phyloP scores from a whole-genome alignment of 2,113 vertebrate species.

The Indicator maculatus region DNA sequence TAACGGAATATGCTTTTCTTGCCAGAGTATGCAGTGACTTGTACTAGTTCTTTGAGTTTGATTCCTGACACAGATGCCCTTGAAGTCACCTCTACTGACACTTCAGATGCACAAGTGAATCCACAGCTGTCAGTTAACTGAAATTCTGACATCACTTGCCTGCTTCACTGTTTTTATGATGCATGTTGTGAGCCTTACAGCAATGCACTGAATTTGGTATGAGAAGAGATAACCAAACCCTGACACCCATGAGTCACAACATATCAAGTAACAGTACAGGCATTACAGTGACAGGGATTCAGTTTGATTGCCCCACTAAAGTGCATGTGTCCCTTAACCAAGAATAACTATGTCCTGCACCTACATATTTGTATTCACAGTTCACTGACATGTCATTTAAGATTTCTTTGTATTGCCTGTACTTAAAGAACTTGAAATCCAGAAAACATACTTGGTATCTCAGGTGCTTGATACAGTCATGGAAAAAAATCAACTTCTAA shows the following conservation, averaged over 20 bases:
- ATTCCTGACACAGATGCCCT: not conserved
- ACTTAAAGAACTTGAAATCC: not conserved
- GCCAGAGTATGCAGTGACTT: not conserved
- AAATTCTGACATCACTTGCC: not conserved
- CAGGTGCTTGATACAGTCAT: not conserved
- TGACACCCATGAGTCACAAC: not conserved
- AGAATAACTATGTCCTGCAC: not conserved
- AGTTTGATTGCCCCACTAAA: not conserved
- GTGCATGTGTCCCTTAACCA: not conserved
- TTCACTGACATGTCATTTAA: not conserved
- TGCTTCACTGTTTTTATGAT: not conserved
- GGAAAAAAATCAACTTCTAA: not conserved
- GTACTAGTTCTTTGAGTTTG: not conserved
- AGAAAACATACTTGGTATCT: not conserved
- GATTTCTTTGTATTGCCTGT: not conserved
- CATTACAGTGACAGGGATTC: not conserved
- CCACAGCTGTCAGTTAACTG: not conserved
- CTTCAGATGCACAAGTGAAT: not conserved
- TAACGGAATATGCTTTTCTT: not conserved
- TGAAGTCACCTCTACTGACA: not conserved
- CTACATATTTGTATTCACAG: not conserved
- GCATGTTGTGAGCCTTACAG: not conserved
- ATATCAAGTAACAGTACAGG: not conserved
- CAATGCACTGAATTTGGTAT: not conserved
- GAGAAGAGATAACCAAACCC: not conserved